These are phyloP conservation scores for Cyrtorhinus lividipennis DNA, from an alignment of 1,140 invertebrate species.

Conservation along the genomic window DNA sequence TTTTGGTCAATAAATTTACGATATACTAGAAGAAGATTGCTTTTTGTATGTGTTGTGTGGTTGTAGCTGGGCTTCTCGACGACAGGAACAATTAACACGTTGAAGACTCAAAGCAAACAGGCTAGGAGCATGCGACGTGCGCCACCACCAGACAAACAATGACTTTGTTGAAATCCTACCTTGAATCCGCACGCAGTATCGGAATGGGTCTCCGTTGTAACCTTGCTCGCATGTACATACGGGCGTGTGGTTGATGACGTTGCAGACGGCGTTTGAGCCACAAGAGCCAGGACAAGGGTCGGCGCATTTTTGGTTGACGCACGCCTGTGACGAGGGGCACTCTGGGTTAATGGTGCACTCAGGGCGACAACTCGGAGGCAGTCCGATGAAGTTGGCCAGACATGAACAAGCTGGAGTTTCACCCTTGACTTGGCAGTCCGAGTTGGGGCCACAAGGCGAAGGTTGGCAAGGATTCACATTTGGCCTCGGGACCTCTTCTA, in stretches of 20 bases:
- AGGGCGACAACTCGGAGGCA: constrained; percentile 53
- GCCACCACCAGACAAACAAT: not conserved
- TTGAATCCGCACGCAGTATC: constrained; percentile 35
- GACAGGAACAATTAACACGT: not conserved
- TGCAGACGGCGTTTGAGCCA: constrained; percentile 53
- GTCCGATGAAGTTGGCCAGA: constrained; percentile 35
- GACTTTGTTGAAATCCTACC: constrained; percentile 18
- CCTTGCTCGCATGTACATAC: constrained; percentile 54
- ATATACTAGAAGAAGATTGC: not conserved
- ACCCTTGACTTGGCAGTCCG: constrained; percentile 37
- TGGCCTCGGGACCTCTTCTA: constrained; percentile 21
- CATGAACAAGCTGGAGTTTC: constrained; percentile 36
- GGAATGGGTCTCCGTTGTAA: constrained; percentile 61
- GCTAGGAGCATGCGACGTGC: not conserved
- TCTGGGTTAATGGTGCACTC: constrained; percentile 62
- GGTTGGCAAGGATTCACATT: constrained; percentile 41
- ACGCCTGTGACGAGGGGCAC: constrained; percentile 50
- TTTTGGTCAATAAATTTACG: not conserved
- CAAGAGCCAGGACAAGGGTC: constrained; percentile 63
- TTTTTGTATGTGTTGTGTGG: not conserved
- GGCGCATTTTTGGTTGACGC: constrained; percentile 55
- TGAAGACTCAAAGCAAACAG: not conserved
- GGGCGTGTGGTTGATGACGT: constrained; percentile 57
- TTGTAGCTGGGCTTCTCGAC: not conserved
- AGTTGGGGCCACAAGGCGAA: constrained; percentile 43